Evolutionary conservation across 2,797 vertebrate genomes (phyloP), one percentile per base, ranked within the genome.

Genomic region (Meriones psammophilus): DNA sequence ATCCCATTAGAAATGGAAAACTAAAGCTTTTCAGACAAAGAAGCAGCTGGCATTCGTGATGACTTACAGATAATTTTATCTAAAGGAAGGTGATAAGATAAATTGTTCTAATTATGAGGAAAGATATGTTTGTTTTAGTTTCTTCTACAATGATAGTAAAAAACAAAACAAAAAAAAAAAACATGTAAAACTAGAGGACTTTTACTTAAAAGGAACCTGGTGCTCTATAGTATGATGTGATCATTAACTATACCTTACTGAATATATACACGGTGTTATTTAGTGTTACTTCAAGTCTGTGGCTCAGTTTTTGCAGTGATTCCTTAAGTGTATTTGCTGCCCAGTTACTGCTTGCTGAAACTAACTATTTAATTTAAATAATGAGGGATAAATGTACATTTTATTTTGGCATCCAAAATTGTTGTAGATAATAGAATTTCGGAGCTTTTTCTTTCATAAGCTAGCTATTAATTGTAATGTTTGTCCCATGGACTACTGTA

Each of bases 291-390:
- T 93, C 71, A 64, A 85, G 28, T 60, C 22, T n/a, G 8, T 86
- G n/a, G 8, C 26, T 80, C 33, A 46, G 5, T 33, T 94, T 96
- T 69, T 90, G 2, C 8, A 85, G n/a, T 73, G 66, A 30, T 69
- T 60, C 3, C 18, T 56, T 88, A 66, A 42, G 18, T 4, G 26
- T 20, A 91, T 5, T 74, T 84, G 36, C 26, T 71, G 39, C 7
- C 8, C 36, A 39, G 73, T 91, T 90, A 6, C 60, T 56, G 68
- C 46, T 91, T 92, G 17, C 39, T 78, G 50, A 96, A 89, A 94
- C 85, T 10, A 90, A 77, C 30, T 81, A n/a, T 50, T 85, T 77
- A 91, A 13, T 90, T 76, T 77, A 92, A 94, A 68, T 80, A 54
- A n/a, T 80, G 60, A 77, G 2, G 71, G 8, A 33, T 64, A 17